Evolutionary conservation across 2,797 vertebrate genomes (phyloP).

Genomic region (Hypotaenidia okinawae): DNA sequence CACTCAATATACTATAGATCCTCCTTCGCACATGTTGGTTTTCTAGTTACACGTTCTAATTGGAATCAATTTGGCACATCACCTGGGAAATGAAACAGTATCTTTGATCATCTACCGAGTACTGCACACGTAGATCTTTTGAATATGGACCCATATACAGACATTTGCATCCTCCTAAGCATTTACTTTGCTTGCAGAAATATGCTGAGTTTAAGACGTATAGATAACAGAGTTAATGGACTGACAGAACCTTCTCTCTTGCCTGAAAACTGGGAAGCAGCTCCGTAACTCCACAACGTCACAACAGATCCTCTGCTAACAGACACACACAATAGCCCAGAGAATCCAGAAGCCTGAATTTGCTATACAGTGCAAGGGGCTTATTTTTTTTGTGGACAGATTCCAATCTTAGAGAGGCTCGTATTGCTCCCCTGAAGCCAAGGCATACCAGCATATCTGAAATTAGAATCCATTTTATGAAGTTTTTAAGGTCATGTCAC

Average conservation of each 20-base stretch:
- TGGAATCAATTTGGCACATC: not conserved
- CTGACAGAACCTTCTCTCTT: not conserved
- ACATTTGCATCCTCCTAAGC: fast-evolving
- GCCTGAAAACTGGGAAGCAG: not conserved
- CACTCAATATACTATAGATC: not conserved
- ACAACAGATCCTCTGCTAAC: not conserved
- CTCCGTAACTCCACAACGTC: not conserved
- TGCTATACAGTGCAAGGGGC: not conserved
- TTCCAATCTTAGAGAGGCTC: not conserved
- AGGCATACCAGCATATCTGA: not conserved
- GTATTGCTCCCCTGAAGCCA: not conserved
- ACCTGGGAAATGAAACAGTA: not conserved
- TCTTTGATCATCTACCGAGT: not conserved
- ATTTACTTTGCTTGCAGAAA: not conserved
- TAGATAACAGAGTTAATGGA: not conserved
- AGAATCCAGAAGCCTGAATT: not conserved
- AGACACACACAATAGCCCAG: not conserved
- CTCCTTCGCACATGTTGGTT: not conserved
- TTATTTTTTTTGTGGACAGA: not conserved
- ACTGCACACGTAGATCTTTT: not conserved
- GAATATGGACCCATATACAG: not conserved
- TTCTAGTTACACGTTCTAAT: not conserved
- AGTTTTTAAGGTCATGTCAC: conserved; percentile 60
- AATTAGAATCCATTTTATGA: not conserved
- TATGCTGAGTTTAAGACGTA: not conserved